Base-by-base conservation (phyloP, 2,888 invertebrate genomes). In the Globia sparganii region DNA sequence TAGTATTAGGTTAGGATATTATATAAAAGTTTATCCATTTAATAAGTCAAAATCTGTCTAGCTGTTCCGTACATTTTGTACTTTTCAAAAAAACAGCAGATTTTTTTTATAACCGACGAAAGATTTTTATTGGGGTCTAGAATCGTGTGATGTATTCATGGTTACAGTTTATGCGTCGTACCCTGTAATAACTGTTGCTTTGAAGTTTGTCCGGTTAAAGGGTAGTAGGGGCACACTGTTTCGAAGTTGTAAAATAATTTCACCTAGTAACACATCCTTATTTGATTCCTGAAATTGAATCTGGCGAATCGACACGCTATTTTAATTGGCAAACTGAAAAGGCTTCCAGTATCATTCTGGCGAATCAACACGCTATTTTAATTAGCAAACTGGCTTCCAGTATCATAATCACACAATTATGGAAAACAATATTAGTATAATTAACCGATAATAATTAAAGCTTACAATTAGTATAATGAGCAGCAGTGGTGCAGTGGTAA, bases 261-360 rank as follows among this genome's bases (percentile, higher is more conserved):
- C 9, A 72, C 4, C 9, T 18, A 49, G 5, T 37, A 40, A 53
- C 28, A 40, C 2, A 72, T 18, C 11, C 2, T 13, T 1, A 68
- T 21, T 43, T 21, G 53, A 43, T 15, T 8, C 18, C 40, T 56
- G n/a, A 37, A 11, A 4, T 62, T 34, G 11, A 58, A 8, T n/a
- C 46, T 4, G 46, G 21, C 46, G 21, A 58, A 43, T 43, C 43
- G 15, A 58, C 3, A 28, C 43, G 5, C 5, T 31, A 53, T 31
- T 18, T 49, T 53, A 53, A 66, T 76, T 34, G 18, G 15, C 2
- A 68, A 43, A 76, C 18, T 43, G 13, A 34, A 59, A 31, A 68
- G 68, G 76, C 34, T 67, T 75, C 75, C 40, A 18, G 18, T 67
- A 53, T 75, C 61, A 62, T 56, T 37, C 40, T 40, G 46, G 46